phyloP scores from a whole-genome alignment of 2,797 vertebrate species.

The Pyrocephalus nanus region DNA sequence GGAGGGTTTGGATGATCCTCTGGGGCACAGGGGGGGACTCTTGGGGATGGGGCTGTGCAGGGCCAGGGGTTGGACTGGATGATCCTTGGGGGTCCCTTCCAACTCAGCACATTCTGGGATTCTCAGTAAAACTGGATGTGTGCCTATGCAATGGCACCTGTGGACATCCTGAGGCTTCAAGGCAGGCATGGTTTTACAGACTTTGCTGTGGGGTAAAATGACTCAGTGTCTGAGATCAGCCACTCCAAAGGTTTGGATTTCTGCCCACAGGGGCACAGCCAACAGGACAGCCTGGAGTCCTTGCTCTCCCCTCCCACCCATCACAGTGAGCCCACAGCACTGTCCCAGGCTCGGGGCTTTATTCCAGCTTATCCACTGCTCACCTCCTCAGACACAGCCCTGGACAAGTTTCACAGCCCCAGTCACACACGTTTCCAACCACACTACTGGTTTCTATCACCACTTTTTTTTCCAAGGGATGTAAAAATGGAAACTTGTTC shows the following conservation, averaged over 20 bases:
- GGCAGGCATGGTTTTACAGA: neutral
- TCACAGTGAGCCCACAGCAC: neutral
- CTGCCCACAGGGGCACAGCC: neutral
- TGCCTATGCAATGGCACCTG: rapidly evolving
- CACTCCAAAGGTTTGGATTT: neutral
- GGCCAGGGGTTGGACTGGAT: no score
- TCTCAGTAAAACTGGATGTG: neutral
- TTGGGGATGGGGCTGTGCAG: neutral
- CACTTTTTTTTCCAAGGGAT: neutral
- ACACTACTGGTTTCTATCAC: neutral
- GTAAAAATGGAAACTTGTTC: neutral
- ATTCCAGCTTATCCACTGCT: neutral
- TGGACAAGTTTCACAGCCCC: neutral
- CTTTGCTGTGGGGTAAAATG: neutral
- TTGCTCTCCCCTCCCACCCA: neutral
- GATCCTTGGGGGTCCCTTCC: neutral
- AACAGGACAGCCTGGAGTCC: neutral
- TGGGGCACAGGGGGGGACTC: no score
- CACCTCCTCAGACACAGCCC: neutral
- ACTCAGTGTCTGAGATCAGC: neutral
- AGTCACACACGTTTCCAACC: neutral
- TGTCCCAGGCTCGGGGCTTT: neutral
- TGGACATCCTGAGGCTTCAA: neutral
- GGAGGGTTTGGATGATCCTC: no score
- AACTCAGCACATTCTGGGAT: neutral